Base-by-base conservation (phyloP, 2,888 invertebrate genomes). In the Ernsta delagoae region DNA sequence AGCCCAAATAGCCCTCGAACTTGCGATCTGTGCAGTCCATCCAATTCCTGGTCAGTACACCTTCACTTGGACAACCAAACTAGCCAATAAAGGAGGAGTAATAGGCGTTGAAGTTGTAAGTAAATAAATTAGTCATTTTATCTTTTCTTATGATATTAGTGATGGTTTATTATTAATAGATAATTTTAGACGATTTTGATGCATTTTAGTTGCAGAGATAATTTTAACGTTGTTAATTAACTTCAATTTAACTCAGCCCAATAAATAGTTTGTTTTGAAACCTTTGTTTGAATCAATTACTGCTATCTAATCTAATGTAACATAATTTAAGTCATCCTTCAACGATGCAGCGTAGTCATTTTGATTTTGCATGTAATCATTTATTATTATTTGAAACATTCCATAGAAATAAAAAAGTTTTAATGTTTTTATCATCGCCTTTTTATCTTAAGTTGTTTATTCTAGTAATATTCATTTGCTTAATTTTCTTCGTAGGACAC, bases 11-110 rank as follows among this genome's bases (percentile, higher is more conserved):
- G 95, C 96, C 71, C 94, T 98, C 84, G 99, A 99, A 94, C 95
- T 99, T 81, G 94, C 96, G 79, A 98, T 99, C 86, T 99, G 99
- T 94, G 98, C 98, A 82, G 96, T 99, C 80, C 99, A 99, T 94
- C 99, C 99, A 70, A 97, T 99, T 81, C 99, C 99, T 65, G 98
- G 99, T 78, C 97, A 99, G 94, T 98, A 98, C 92, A 96, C 96
- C 86, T 99, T 99, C 95, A 95, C 96, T 78, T 99, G 99, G 99
- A 98, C 98, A 83, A 98, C 99, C 73, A 98, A 98, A 90, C 94
- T 98, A 90, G 97, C 98, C 79, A 98, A 98, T 92, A 97, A 97
- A 88, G 97, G 96, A 76, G 96, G 95, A 77, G 94, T 95, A 76
- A 95, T 94, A 82, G 95, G 95, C 75, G 95, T 94, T 77, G 95